Percentiles rank a stretch among this genome's conserved stretches.
Evolutionary conservation across 2,113 vertebrate genomes (phyloP).

Genomic region (Sapajus apella): DNA sequence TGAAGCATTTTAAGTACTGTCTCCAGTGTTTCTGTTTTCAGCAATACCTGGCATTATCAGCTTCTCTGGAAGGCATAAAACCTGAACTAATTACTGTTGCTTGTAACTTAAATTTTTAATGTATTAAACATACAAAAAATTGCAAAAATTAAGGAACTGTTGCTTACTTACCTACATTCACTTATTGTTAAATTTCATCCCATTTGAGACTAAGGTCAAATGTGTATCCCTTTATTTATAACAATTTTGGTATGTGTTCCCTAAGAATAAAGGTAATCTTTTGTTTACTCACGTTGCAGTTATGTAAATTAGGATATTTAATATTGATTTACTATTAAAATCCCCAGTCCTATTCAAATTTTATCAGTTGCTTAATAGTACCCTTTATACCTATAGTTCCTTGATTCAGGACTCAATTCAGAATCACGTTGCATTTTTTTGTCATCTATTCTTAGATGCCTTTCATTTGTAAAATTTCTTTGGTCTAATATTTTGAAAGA

Average conservation of each 20-base stretch:
- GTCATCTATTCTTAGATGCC: not conserved
- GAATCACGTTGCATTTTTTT: not conserved
- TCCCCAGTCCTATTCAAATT: not conserved
- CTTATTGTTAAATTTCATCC: not conserved
- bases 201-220: not conserved
- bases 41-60: not conserved
- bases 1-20: not conserved
- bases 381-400: not conserved
- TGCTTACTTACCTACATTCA: not conserved
- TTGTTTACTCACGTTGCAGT: not conserved
- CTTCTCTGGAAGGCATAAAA: not conserved
- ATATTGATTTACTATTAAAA: not conserved
- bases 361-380: not conserved
- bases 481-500: not conserved
- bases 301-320: not conserved
- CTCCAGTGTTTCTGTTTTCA: not conserved
- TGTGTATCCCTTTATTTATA: not conserved
- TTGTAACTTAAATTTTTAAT: not conserved
- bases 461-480: not conserved
- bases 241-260: not conserved
- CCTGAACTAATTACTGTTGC: not conserved
- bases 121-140: not conserved
- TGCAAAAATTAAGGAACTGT: not conserved
- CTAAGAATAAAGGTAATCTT: not conserved
- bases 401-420: not conserved